Percentiles rank a stretch among this genome's conserved stretches.
These are phyloP conservation scores for Acipenser oxyrinchus DNA, from an alignment of 2,797 vertebrate species.

Conservation along the genomic window DNA sequence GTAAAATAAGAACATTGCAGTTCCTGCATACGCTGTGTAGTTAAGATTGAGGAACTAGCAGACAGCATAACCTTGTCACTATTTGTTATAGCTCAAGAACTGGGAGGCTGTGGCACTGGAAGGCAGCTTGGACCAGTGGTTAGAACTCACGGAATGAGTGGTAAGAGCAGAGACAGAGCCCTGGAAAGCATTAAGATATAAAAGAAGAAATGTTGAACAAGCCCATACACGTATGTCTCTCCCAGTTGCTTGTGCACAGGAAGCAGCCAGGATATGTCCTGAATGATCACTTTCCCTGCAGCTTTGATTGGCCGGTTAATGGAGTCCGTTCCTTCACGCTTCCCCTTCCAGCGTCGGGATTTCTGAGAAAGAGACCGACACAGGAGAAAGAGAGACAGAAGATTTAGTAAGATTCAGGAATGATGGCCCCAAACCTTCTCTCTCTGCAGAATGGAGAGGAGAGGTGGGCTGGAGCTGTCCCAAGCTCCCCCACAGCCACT, in stretches of 20 bases:
- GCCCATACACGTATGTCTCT: constrained; percentile 86
- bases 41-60: background rate
- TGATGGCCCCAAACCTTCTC: too few relatives aligned
- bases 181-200: background rate
- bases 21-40: too few relatives aligned
- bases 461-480: too few relatives aligned
- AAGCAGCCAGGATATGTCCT: constrained; percentile 87
- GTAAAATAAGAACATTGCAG: too few relatives aligned
- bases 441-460: too few relatives aligned
- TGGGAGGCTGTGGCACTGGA: background rate
- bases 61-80: too few relatives aligned
- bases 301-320: constrained; percentile 81
- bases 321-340: constrained; percentile 76
- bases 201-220: rapidly evolving
- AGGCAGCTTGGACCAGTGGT: background rate
- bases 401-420: background rate
- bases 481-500: too few relatives aligned
- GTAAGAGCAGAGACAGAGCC: background rate
- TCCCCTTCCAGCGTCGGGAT: constrained; percentile 89
- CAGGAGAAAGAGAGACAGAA: background rate
- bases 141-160: background rate
- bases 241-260: constrained; percentile 86
- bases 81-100: too few relatives aligned
- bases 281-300: constrained; percentile 92
- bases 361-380: constrained; percentile 60